Base-by-base conservation (phyloP, 2,888 invertebrate species). In the Nomada goodeniana region DNA sequence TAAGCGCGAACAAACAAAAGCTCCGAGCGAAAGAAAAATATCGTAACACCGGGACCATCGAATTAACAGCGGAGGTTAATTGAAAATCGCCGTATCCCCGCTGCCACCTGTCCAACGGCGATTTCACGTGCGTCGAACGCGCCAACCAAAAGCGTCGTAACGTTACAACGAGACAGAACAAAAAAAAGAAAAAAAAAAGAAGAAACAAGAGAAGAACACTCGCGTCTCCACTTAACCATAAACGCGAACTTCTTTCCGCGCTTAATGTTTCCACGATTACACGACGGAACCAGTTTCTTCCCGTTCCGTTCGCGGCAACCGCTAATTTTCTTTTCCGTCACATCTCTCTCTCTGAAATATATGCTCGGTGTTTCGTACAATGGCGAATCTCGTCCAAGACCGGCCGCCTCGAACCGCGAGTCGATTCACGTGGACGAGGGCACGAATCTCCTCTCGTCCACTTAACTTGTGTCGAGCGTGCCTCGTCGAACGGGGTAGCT, bases 211-310 rank as follows among this genome's bases (percentile, higher is more conserved):
- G 42, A 67, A 52, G 60, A 53, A 52, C n/a, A 10, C 64, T 18
- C 23, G 57, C 63, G 69, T 52, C 70, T 59, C 26, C 2, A 53
- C 47, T 71, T 53, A 47, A 26, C 82, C 76, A 81, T 81, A 82
- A 76, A 76, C 67, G 80, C 47, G 79, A 73, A 72, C 80, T 82
- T 82, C 83, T 78, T 82, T 83, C 83, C 61, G 15, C 55, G 73
- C 67, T 74, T 67, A 78, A 83, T 82, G 83, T 83, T 60, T 67
- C 83, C 74, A 68, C 78, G 78, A 67, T 83, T 83, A 82, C 83
- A 78, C 78, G 59, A 20, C 9, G 26, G 55, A 83, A 83, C 83
- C 77, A 53, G 83, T 82, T 82, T 61, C 61, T 18, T 59, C 50
- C 2, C 5, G 59, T 15, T 29, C 26, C 55, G 20, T 53, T n/a